phyloP scores from a whole-genome alignment of 1,140 invertebrate species.

The Drosophila fuyamai region DNA sequence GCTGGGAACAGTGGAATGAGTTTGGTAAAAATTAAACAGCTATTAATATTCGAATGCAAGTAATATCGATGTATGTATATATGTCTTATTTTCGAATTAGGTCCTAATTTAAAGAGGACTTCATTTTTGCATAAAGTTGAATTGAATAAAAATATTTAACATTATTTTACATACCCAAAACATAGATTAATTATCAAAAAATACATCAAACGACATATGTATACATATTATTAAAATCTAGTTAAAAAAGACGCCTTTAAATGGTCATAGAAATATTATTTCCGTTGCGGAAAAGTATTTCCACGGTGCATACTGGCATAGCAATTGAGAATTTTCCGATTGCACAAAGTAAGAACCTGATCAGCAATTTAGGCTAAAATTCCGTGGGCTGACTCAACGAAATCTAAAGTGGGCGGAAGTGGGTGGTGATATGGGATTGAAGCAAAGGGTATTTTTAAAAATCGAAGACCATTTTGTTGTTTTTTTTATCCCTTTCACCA shows the following conservation, averaged over 20 bases:
- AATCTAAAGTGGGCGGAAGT: conserved; percentile 53
- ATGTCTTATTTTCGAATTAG: neutral
- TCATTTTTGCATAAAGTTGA: too few relatives aligned
- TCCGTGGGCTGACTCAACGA: conserved; percentile 56
- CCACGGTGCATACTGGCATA: conserved; percentile 38
- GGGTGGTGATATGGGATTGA: conserved; percentile 9
- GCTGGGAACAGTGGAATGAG: conserved; percentile 14
- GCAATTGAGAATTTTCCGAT: conserved; percentile 59
- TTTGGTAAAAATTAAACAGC: neutral
- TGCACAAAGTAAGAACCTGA: conserved; percentile 50
- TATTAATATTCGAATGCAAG: too few relatives aligned
- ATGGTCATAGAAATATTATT: too few relatives aligned
- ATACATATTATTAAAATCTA: too few relatives aligned
- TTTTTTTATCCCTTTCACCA: conserved; percentile 73
- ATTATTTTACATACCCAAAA: too few relatives aligned
- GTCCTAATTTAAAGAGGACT: too few relatives aligned
- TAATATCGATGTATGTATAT: too few relatives aligned
- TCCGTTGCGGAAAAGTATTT: too few relatives aligned
- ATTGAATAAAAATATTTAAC: too few relatives aligned
- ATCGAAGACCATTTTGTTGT: conserved; percentile 68
- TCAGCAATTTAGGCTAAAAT: conserved; percentile 9
- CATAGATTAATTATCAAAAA: too few relatives aligned
- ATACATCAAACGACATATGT: too few relatives aligned
- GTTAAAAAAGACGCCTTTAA: too few relatives aligned
- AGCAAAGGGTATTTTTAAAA: conserved; percentile 60